phyloP scores from a whole-genome alignment of 2,888 invertebrate species.

The Dasysyrphus tricinctus region DNA sequence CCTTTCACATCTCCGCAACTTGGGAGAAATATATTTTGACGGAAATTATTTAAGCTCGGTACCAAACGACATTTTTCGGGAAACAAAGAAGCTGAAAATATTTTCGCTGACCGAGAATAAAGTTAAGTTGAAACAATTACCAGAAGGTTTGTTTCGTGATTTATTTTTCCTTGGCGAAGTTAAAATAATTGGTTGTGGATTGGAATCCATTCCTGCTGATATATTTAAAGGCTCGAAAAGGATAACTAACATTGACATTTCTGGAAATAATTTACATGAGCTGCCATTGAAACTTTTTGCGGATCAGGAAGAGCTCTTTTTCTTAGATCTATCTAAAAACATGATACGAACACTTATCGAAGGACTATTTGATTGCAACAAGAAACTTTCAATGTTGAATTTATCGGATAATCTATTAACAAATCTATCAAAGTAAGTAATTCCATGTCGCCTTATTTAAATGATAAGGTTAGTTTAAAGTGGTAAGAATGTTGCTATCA shows the following conservation, averaged over 20 bases:
- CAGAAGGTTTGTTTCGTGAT: not conserved
- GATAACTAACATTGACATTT: not conserved
- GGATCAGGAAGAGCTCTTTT: not conserved
- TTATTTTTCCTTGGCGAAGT: not conserved
- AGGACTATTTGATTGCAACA: too few relatives aligned
- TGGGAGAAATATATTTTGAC: not conserved
- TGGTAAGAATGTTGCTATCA: too few relatives aligned
- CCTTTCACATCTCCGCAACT: not conserved
- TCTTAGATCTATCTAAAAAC: too few relatives aligned
- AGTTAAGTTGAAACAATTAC: not conserved
- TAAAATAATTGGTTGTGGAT: not conserved
- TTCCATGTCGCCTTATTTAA: too few relatives aligned
- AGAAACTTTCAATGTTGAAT: not conserved
- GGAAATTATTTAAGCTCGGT: not conserved
- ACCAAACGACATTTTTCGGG: not conserved
- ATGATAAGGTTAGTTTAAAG: too few relatives aligned
- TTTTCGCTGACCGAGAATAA: not conserved
- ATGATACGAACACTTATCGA: too few relatives aligned
- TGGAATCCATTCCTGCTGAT: not conserved
- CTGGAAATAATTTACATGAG: not conserved
- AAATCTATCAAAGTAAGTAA: not conserved
- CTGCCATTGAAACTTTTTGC: not conserved
- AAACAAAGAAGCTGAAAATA: not conserved
- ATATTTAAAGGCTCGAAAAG: not conserved
- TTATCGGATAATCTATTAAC: not conserved